Evolutionary conservation across 2,113 vertebrate genomes (phyloP), one percentile per base, ranked within the genome.

Genomic region (Cranoglanis bouderius): DNA sequence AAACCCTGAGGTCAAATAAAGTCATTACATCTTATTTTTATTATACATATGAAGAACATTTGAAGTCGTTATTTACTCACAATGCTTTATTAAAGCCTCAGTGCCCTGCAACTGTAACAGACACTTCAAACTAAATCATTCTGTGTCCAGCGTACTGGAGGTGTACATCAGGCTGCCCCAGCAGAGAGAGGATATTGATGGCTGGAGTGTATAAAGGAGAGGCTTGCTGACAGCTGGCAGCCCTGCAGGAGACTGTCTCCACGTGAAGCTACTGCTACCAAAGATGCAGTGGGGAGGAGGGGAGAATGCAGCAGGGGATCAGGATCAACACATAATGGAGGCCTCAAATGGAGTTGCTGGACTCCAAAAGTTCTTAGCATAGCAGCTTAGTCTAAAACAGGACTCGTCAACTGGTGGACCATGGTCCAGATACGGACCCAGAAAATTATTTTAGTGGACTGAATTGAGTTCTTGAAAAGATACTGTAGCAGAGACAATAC

Each of bases 141-240:
- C 65, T 43, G 55, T 38, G 21, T 61, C 51, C 35, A n/a, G 57
- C 14, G 26, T 85, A 77, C 53, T 84, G 81, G 18, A 88, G 29
- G 82, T 85, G 89, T 77, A 51, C 29, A 72, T 59, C 53, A 75
- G 77, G 78, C n/a, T 82, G 86, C 87, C 90, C 88, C 75, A 83
- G 83, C 89, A 87, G 72, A 84, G 51, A 57, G 88, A 88, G 80
- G 85, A 87, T 87, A 90, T 92, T 92, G 90, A 86, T 89, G 88
- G 89, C 80, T 89, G 84, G 88, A 82, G 87, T 84, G 90, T 89
- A 88, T 89, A 87, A 85, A 89, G 90, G 74, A 86, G 84, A 90
- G 82, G 81, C 40, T 83, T 61, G 80, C 85, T 86, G 90, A 89
- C 93, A 93, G 90, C 93, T 93, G 93, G 91, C 88, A 87, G 77